A percentile compares a stretch with the other conserved stretches of the same genome.
Conservation (phyloP, 1,140 invertebrate genomes). For the Euwallacea fornicatus region DNA sequence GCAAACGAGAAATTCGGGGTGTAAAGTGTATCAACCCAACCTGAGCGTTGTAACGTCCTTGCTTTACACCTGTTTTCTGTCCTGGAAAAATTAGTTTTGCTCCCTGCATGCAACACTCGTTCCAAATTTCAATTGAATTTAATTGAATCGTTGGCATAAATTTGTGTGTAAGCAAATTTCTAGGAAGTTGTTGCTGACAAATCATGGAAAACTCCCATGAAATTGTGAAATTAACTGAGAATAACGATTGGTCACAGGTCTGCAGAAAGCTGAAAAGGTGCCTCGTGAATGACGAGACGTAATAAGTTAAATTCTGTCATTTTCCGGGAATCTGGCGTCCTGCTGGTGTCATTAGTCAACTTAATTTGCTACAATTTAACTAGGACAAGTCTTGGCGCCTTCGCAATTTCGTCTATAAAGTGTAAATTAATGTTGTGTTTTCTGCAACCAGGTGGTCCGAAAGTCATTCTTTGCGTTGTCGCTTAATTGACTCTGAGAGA, state of each 20-base stretch:
- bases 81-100: conserved; percentile 14
- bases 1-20: conserved; percentile 33
- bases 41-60: conserved; percentile 42
- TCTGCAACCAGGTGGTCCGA: background rate
- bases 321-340: conserved; percentile 30
- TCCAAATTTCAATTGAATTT: background rate
- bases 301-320: conserved; percentile 27
- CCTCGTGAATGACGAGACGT: conserved; percentile 29
- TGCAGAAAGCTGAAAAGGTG: conserved; percentile 24
- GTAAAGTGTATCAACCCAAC: conserved; percentile 45
- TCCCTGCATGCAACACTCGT: background rate
- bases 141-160: too few species aligned
- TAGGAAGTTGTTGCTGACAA: conserved; percentile 8
- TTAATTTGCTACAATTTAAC: conserved; percentile 13
- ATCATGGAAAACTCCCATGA: background rate
- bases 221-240: conserved; percentile 25
- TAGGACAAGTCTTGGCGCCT: conserved; percentile 6
- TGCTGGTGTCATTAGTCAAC: conserved; percentile 29
- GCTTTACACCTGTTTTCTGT: conserved; percentile 44
- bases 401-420: conserved; percentile 8
- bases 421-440: conserved; percentile 1
- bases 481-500: conserved; percentile 30
- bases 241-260: conserved; percentile 25
- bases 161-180: background rate
- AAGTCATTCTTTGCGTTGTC: conserved; percentile 1